Conservation (phyloP, 2,797 vertebrate species). For the Artibeus jamaicensis region DNA sequence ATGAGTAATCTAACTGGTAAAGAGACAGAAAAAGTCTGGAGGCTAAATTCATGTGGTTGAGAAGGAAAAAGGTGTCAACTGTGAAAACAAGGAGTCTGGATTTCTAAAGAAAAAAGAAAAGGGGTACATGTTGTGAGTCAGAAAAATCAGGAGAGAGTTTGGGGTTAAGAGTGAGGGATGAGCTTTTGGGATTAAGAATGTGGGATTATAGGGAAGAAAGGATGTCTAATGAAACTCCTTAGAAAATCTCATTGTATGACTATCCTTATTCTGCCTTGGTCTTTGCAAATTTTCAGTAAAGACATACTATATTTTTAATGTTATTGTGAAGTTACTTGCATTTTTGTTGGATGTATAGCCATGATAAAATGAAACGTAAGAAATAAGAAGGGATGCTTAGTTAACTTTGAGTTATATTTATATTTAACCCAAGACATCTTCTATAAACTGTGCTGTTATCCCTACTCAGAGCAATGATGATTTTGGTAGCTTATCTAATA, state of each 20-base stretch:
- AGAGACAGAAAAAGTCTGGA: background rate
- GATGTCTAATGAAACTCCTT: background rate
- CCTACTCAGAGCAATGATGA: background rate
- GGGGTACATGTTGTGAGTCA: background rate
- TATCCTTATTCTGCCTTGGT: background rate
- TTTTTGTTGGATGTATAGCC: background rate
- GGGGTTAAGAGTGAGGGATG: background rate
- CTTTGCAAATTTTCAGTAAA: background rate
- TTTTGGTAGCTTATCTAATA: background rate
- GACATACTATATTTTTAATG: background rate
- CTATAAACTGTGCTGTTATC: background rate
- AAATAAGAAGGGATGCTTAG: background rate
- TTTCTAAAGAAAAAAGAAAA: background rate
- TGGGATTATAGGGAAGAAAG: background rate
- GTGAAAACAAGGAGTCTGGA: background rate
- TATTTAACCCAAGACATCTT: background rate
- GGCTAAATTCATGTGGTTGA: background rate
- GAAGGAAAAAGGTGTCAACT: background rate
- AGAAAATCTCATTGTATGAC: background rate
- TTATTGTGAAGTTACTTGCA: background rate
- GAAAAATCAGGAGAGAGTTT: background rate
- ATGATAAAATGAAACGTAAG: background rate
- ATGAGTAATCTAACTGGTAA: background rate
- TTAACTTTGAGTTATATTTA: background rate
- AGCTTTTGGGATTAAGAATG: background rate